Conservation (phyloP, 2,888 invertebrate species). For the Lithophane socia region DNA sequence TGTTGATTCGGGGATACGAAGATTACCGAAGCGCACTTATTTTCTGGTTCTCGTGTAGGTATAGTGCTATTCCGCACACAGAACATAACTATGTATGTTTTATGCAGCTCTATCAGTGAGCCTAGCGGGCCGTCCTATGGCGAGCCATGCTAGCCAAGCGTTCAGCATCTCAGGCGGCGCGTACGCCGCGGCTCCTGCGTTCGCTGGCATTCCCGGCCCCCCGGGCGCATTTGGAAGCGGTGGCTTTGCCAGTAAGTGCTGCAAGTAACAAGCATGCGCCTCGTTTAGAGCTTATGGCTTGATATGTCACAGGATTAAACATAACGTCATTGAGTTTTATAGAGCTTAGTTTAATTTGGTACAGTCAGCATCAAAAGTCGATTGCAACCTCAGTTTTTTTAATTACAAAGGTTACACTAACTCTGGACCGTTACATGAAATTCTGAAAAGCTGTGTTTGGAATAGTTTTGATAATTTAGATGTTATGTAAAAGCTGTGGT, state of each 20-base stretch:
- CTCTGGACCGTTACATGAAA: background rate
- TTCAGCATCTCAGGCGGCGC: constrained; percentile 17
- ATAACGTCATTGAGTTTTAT: background rate
- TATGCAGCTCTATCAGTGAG: constrained; percentile 59
- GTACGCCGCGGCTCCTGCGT: background rate
- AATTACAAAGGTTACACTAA: background rate
- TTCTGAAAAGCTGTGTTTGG: background rate
- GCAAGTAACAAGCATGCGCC: constrained; percentile 9
- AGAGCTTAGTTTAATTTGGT: constrained; percentile 13
- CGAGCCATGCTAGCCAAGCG: constrained; percentile 50
- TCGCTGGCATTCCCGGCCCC: background rate
- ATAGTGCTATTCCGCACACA: constrained; percentile 4
- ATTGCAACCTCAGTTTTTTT: background rate
- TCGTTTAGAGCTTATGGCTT: background rate
- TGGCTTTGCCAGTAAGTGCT: constrained; percentile 34
- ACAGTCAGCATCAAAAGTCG: constrained; percentile 10
- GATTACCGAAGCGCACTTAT: constrained; percentile 4
- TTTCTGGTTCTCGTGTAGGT: background rate
- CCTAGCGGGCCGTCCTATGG: constrained; percentile 52
- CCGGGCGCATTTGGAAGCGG: background rate
- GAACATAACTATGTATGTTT: constrained; percentile 7
- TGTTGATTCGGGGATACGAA: background rate
- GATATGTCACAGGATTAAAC: background rate
- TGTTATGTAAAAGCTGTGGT: background rate
- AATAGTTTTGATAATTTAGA: background rate